A percentile compares a stretch with the other conserved stretches of the same genome.
phyloP scores from a whole-genome alignment of 1,140 invertebrate genomes.

The Druon quercuslanigerum region DNA sequence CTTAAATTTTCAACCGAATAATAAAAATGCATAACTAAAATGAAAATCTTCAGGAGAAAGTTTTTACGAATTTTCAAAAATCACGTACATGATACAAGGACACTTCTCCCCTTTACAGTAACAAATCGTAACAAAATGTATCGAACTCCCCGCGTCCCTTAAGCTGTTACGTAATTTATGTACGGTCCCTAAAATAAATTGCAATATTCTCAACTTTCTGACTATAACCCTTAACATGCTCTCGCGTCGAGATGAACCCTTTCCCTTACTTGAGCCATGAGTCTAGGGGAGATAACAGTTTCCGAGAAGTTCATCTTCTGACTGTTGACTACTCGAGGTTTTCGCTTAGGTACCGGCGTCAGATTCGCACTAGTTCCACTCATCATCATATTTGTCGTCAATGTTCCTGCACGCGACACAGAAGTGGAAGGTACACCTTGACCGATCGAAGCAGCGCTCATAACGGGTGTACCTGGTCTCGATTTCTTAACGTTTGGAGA shows the following conservation, averaged over 20 bases:
- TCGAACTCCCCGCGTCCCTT: too few species aligned
- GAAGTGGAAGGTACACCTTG: conserved; percentile 8
- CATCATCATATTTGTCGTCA: conserved; percentile 36
- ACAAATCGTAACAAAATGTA: too few species aligned
- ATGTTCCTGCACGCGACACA: not conserved
- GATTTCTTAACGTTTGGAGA: conserved; percentile 72
- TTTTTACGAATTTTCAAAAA: too few species aligned
- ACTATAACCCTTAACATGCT: not conserved
- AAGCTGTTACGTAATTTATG: too few species aligned
- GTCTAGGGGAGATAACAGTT: conserved; percentile 55
- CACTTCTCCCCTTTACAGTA: too few species aligned
- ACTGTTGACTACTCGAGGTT: conserved; percentile 58
- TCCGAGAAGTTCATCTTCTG: conserved; percentile 60
- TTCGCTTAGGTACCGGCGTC: conserved; percentile 65
- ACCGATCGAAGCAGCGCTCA: not conserved
- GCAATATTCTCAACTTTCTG: not conserved
- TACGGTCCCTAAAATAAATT: not conserved
- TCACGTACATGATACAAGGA: too few species aligned
- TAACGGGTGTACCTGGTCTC: conserved; percentile 62
- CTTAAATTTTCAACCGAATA: too few species aligned
- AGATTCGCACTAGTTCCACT: conserved; percentile 62
- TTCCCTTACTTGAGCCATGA: conserved; percentile 59
- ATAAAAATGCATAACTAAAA: too few species aligned
- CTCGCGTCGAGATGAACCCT: conserved; percentile 15
- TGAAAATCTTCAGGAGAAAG: too few species aligned